phyloP scores from a whole-genome alignment of 1,140 invertebrate species.

The Lordiphosa stackelbergi region DNA sequence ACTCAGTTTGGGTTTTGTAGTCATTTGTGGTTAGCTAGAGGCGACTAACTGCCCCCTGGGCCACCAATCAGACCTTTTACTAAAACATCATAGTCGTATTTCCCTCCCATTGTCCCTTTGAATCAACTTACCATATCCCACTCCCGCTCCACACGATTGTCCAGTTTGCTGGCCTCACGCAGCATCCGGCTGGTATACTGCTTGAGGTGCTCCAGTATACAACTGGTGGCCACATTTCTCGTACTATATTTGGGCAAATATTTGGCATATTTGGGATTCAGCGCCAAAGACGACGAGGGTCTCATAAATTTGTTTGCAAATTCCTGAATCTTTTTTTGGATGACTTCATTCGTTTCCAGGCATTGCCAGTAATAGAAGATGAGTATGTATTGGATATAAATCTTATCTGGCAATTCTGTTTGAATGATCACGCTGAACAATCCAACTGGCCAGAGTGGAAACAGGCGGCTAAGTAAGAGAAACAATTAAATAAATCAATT shows the following conservation, averaged over 20 bases:
- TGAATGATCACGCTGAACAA: slow-evolving; percentile 34
- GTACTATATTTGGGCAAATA: slow-evolving; percentile 43
- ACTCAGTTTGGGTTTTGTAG: slow-evolving; percentile 55
- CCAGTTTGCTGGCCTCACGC: slow-evolving; percentile 46
- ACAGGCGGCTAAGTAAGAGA: slow-evolving; percentile 37
- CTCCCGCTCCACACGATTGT: slow-evolving; percentile 36
- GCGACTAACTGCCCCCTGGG: slow-evolving; percentile 61
- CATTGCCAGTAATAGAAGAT: slow-evolving; percentile 69
- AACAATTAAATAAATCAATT: neutral
- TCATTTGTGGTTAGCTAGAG: slow-evolving; percentile 41
- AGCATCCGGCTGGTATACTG: slow-evolving; percentile 40
- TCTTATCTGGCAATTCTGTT: slow-evolving; percentile 53
- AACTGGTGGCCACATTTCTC: slow-evolving; percentile 41
- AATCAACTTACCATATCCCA: slow-evolving; percentile 45
- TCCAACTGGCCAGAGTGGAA: slow-evolving; percentile 43
- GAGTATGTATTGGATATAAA: slow-evolving; percentile 61
- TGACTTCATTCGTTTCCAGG: slow-evolving; percentile 42
- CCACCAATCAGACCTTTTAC: slow-evolving; percentile 72
- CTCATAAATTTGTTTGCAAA: slow-evolving; percentile 65
- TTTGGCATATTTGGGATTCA: slow-evolving; percentile 34
- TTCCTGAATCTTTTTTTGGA: slow-evolving; percentile 44
- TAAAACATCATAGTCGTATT: slow-evolving; percentile 52
- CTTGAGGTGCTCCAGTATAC: slow-evolving; percentile 46
- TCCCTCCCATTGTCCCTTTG: neutral
- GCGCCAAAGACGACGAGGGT: slow-evolving; percentile 35